These are phyloP conservation scores for Tetrapedia diversipes DNA, from an alignment of 2,888 invertebrate species.

Conservation along the genomic window DNA sequence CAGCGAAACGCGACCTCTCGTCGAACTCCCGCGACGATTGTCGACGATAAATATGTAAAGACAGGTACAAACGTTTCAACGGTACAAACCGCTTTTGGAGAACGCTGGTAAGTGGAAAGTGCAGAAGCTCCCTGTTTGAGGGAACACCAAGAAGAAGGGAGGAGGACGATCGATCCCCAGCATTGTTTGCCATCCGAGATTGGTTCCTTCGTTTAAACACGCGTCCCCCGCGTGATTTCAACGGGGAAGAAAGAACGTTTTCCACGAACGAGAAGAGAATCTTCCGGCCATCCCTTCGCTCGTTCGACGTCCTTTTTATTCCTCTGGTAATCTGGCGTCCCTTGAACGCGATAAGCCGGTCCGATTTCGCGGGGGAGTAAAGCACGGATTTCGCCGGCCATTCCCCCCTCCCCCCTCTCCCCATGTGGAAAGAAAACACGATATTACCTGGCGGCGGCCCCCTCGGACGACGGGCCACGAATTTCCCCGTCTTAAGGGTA, in stretches of 20 bases:
- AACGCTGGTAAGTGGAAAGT: not conserved
- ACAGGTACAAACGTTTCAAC: no score
- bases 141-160: no score
- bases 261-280: not conserved
- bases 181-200: constrained; percentile 21
- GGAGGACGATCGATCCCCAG: not conserved
- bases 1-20: not conserved
- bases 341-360: constrained; percentile 61
- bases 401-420: no score
- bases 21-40: not conserved
- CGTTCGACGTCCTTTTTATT: constrained; percentile 39
- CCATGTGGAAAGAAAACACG: constrained; percentile 56
- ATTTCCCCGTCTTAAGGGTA: constrained; percentile 61
- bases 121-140: no score
- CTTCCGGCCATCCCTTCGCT: not conserved
- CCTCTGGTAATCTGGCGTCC: constrained; percentile 48
- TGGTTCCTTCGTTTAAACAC: constrained; percentile 24
- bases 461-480: constrained; percentile 40
- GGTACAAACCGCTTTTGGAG: not conserved
- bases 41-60: constrained; percentile 4
- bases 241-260: constrained; percentile 45
- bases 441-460: no score
- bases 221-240: not conserved
- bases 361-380: constrained; percentile 58
- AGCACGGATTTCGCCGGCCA: constrained; percentile 48